Base-by-base conservation (phyloP, 2,888 invertebrate genomes). In the Harpalus rufipes region DNA sequence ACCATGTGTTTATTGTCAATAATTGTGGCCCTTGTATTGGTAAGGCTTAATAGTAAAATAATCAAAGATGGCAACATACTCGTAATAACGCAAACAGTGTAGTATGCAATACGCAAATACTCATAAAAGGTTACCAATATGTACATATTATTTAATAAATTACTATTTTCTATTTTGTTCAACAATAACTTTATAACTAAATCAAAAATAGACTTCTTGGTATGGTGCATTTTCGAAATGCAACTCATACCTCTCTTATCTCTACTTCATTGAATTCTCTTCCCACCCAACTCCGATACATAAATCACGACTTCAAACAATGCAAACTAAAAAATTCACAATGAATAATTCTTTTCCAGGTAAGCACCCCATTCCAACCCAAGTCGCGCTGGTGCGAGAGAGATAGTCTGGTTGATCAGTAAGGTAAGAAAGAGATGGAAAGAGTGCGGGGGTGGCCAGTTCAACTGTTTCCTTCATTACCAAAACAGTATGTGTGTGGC, bases 401-500 rank as follows among this genome's bases (percentile, higher is more conserved):
- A 82, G 72, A 56, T n/a, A 21, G 79, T 12, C 7, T 4, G 16
- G 41, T 21, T 74, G 51, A 18, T 74, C 44, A 51, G 12, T 32
- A 68, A 74, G 44, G 74, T 44, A 74, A 74, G 74, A 51, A 7
- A 44, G 51, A 74, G 74, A 68, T 39, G 32, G n/a, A 12, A 68
- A 18, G 6, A 25, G n/a, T 58, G 51, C 58, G 68, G 72, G 51
- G 72, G 65, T 82, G 82, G 82, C 18, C 56, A 32, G 72, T 74
- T 21, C n/a, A 44, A 14, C 61, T 39, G 83, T 76, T 83, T 83
- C 76, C 83, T 76, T 83, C 76, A 83, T 83, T 83, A 83, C 44
- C 59, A 83, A 83, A 83, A 61, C 74, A 83, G 83, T 76, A 21
- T 83, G 82, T 83, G 83, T 83, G 83, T 83, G 83, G 83, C 18